Conservation (phyloP, 1,140 invertebrate species). For the Oedothorax gibbosus region DNA sequence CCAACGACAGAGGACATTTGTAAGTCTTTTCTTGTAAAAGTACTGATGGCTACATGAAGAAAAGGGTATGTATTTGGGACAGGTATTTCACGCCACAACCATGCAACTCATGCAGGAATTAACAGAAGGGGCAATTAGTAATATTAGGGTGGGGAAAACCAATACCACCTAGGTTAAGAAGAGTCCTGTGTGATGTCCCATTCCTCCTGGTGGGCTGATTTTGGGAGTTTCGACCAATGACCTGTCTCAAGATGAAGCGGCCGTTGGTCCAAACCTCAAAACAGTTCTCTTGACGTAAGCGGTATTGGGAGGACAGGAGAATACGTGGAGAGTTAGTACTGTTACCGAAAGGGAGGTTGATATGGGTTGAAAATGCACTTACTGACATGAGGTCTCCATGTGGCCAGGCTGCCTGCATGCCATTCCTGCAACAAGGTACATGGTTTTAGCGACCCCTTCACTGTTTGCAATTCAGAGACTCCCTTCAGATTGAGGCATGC, state of each 20-base stretch:
- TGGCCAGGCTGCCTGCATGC: constrained; percentile 60
- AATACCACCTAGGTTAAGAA: neutral
- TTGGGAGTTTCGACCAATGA: no score
- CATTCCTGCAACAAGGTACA: constrained; percentile 61
- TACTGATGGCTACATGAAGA: no score
- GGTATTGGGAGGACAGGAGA: neutral
- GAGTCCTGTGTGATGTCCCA: no score
- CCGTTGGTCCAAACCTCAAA: no score
- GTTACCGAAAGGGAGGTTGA: constrained; percentile 34
- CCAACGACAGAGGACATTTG: no score
- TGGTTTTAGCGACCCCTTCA: constrained; percentile 57
- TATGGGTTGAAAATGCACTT: constrained; percentile 51
- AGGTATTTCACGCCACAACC: constrained; percentile 42
- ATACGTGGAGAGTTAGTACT: constrained; percentile 32
- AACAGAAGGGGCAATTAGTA: constrained; percentile 44
- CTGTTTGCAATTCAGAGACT: neutral
- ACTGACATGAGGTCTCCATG: constrained; percentile 61
- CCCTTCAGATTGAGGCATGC: no score
- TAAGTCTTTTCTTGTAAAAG: no score
- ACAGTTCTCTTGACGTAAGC: no score
- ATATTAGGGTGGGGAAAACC: constrained; percentile 18
- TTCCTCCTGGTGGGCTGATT: no score
- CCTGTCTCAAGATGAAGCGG: no score
- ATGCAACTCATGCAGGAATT: constrained; percentile 61
- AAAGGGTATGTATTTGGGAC: no score